These are phyloP conservation scores for Caenorhabditis afra DNA, from an alignment of 2,888 invertebrate genomes.

Conservation along the genomic window DNA sequence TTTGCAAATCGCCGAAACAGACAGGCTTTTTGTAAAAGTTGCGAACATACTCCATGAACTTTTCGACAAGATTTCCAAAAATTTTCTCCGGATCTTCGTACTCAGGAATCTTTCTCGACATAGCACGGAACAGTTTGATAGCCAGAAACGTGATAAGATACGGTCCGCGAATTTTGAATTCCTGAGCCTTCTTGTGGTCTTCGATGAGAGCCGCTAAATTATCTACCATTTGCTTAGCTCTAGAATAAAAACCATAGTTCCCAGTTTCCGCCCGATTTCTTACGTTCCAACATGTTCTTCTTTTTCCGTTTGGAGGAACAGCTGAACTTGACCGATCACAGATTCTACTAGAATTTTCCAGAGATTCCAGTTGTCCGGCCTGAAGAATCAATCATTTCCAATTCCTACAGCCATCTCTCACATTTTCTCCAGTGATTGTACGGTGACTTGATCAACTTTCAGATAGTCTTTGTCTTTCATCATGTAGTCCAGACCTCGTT, in stretches of 20 bases:
- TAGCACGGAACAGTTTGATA: slow-evolving; percentile 12
- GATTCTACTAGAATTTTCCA: slow-evolving; percentile 56
- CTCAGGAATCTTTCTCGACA: slow-evolving; percentile 12
- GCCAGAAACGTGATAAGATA: slow-evolving; percentile 23
- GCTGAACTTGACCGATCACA: slow-evolving; percentile 14
- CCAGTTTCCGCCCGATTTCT: too few relatives aligned
- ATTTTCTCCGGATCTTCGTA: slow-evolving; percentile 8
- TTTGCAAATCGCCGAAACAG: slow-evolving; percentile 86
- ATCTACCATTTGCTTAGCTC: slow-evolving; percentile 7
- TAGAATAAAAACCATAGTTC: too few relatives aligned
- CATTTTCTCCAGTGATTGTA: slow-evolving; percentile 13
- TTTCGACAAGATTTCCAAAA: slow-evolving; percentile 19
- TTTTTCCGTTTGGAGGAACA: slow-evolving; percentile 18
- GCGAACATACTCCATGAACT: slow-evolving; percentile 86
- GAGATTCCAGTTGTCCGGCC: slow-evolving; percentile 65
- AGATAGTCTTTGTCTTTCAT: slow-evolving; percentile 20
- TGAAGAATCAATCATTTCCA: background rate
- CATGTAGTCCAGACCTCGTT: slow-evolving; percentile 26
- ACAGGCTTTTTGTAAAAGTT: slow-evolving; percentile 91
- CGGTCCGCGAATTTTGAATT: slow-evolving; percentile 16
- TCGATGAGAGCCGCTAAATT: slow-evolving; percentile 17
- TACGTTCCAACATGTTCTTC: slow-evolving; percentile 14
- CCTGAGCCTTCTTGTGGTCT: background rate
- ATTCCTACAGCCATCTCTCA: slow-evolving; percentile 17
- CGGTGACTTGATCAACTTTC: slow-evolving; percentile 19